These are phyloP conservation scores for Polypterus senegalus DNA, from an alignment of 2,113 vertebrate species.

Conservation along the genomic window DNA sequence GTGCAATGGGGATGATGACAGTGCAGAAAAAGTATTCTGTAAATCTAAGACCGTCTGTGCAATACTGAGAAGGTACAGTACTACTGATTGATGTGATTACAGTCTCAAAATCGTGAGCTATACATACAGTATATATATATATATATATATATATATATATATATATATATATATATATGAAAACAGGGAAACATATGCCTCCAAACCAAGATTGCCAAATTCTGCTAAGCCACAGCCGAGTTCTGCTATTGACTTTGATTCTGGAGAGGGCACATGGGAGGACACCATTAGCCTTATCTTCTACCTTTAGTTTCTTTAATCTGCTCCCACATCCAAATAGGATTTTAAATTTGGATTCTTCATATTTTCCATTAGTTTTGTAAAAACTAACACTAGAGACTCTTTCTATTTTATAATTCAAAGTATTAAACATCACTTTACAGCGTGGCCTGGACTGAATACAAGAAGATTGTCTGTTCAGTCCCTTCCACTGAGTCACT, in stretches of 20 bases:
- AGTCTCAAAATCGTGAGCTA: conserved; percentile 7
- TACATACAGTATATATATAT: conserved; percentile 2
- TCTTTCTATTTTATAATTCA: too few species aligned
- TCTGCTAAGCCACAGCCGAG: conserved; percentile 52
- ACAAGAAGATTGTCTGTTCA: too few species aligned
- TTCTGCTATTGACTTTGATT: conserved; percentile 29
- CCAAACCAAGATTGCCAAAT: conserved; percentile 23
- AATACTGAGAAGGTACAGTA: conserved; percentile 22
- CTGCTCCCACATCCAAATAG: too few species aligned
- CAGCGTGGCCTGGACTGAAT: too few species aligned
- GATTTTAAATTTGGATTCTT: too few species aligned
- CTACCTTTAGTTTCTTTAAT: too few species aligned
- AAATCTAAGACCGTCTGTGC: conserved; percentile 29
- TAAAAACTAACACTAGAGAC: too few species aligned
- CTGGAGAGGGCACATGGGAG: background rate
- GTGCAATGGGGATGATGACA: conserved; percentile 49
- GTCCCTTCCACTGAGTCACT: too few species aligned
- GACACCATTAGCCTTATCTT: too few species aligned
- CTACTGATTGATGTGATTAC: conserved; percentile 24
- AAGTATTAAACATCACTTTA: too few species aligned
- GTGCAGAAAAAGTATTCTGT: conserved; percentile 23
- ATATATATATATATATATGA: conserved; percentile 3
- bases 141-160: conserved; percentile 4
- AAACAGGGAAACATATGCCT: conserved; percentile 14
- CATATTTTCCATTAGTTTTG: too few species aligned